A percentile compares a stretch with the other conserved stretches of the same genome.
Evolutionary conservation across 2,113 vertebrate genomes (phyloP).

Genomic region (Lathamus discolor): DNA sequence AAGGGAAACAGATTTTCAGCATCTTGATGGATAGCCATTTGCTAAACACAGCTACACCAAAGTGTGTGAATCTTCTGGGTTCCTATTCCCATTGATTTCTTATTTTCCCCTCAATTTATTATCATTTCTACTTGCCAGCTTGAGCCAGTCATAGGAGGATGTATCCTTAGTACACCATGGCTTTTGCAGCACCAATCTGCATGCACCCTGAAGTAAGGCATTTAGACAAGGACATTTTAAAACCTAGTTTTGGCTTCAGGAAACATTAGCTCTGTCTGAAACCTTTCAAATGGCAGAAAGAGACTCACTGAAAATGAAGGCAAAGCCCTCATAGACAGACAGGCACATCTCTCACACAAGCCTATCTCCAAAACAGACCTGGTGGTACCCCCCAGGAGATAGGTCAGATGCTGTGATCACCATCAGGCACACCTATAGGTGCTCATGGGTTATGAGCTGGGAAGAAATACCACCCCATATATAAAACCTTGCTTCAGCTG

Average conservation of each 20-base stretch:
- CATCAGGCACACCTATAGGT: background rate
- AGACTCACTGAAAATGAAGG: background rate
- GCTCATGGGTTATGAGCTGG: background rate
- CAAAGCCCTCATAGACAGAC: background rate
- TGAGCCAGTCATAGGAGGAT: fast-evolving
- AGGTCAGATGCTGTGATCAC: background rate
- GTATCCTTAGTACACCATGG: background rate
- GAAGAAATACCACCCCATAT: fast-evolving
- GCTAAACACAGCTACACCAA: background rate
- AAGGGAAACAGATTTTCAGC: background rate
- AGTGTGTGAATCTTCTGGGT: background rate
- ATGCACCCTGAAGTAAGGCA: background rate
- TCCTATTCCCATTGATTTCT: background rate
- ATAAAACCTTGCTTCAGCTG: background rate
- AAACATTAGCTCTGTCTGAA: background rate
- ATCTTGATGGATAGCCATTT: background rate
- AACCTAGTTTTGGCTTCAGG: background rate
- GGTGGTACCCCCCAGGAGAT: background rate
- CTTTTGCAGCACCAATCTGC: no score
- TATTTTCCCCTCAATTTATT: background rate
- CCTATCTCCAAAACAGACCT: background rate
- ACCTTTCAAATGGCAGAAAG: background rate
- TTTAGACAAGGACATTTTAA: background rate
- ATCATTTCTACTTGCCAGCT: background rate
- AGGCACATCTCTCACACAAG: background rate